These are phyloP conservation scores for Ptilonorhynchus violaceus DNA, from an alignment of 2,113 vertebrate species.

Conservation along the genomic window DNA sequence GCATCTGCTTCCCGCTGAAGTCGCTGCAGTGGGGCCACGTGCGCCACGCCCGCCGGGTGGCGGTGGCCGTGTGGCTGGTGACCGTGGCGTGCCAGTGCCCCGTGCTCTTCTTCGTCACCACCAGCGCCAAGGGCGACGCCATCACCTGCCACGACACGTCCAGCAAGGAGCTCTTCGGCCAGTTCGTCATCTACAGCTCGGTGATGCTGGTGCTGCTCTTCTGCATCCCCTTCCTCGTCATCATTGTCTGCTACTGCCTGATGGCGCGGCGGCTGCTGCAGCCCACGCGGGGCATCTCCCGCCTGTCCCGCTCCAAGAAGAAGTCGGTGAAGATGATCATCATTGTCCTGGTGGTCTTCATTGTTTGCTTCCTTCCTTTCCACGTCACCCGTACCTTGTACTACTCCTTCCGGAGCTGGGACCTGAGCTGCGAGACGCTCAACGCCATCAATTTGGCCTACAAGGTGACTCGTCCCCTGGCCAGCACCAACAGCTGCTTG, in stretches of 20 bases:
- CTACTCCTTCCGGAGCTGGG: constrained; percentile 86
- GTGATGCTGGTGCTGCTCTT: constrained; percentile 87
- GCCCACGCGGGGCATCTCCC: constrained; percentile 66
- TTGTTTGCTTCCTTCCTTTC: constrained; percentile 94
- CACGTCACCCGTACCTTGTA: constrained; percentile 92
- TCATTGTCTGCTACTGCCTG: constrained; percentile 87
- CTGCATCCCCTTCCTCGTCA: constrained; percentile 82
- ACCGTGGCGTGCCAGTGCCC: constrained; percentile 86
- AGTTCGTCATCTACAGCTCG: constrained; percentile 88
- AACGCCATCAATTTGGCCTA: constrained; percentile 88
- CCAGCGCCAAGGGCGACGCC: constrained; percentile 36
- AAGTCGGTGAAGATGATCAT: constrained; percentile 95
- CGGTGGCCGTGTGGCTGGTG: constrained; percentile 75
- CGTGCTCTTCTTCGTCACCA: constrained; percentile 88
- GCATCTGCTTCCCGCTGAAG: constrained; percentile 85
- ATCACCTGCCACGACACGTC: constrained; percentile 91
- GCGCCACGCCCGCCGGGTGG: constrained; percentile 79
- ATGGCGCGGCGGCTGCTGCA: constrained; percentile 85
- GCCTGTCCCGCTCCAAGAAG: constrained; percentile 80
- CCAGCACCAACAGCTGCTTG: constrained; percentile 92
- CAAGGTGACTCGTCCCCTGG: constrained; percentile 90
- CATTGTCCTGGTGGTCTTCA: constrained; percentile 85
- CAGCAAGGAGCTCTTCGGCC: constrained; percentile 81
- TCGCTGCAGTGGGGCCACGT: constrained; percentile 85
- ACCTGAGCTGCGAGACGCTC: constrained; percentile 83